Evolutionary conservation across 2,888 invertebrate genomes (phyloP).

Genomic region (Epirrhoe alternata): DNA sequence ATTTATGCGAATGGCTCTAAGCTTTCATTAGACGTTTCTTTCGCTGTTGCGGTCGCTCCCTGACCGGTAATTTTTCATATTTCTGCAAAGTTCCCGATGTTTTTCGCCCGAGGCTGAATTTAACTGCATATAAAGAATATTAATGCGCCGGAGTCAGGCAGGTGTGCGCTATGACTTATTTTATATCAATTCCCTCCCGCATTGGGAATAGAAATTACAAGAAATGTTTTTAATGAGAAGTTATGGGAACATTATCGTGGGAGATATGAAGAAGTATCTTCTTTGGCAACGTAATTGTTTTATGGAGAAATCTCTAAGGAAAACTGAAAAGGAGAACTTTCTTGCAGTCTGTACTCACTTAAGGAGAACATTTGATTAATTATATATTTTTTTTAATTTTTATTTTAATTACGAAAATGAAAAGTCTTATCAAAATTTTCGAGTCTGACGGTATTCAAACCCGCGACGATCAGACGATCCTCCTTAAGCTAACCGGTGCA

Average conservation of each 20-base stretch:
- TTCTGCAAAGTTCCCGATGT: constrained; percentile 79
- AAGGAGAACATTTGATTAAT: background rate
- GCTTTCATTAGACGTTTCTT: constrained; percentile 85
- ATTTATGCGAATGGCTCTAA: constrained; percentile 85
- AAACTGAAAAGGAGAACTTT: background rate
- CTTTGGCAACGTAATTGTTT: constrained; percentile 37
- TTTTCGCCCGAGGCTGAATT: constrained; percentile 73
- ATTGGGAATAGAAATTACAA: constrained; percentile 68
- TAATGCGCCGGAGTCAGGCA: constrained; percentile 74
- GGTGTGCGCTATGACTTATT: constrained; percentile 81
- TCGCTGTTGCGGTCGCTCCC: constrained; percentile 82
- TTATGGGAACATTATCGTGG: constrained; percentile 55
- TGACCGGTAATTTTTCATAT: constrained; percentile 85
- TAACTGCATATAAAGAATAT: constrained; percentile 84
- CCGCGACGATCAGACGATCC: too few species aligned
- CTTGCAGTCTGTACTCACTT: background rate
- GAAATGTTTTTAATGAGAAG: constrained; percentile 68
- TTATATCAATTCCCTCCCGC: constrained; percentile 72
- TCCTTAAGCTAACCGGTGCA: too few species aligned
- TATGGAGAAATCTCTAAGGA: constrained; percentile 36
- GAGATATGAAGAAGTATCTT: constrained; percentile 30
- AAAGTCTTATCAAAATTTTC: too few species aligned
- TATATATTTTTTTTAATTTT: background rate
- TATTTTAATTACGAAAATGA: too few species aligned
- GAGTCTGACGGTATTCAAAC: too few species aligned